Conservation (phyloP, 2,888 invertebrate species). For the Muschampia plurimacula region DNA sequence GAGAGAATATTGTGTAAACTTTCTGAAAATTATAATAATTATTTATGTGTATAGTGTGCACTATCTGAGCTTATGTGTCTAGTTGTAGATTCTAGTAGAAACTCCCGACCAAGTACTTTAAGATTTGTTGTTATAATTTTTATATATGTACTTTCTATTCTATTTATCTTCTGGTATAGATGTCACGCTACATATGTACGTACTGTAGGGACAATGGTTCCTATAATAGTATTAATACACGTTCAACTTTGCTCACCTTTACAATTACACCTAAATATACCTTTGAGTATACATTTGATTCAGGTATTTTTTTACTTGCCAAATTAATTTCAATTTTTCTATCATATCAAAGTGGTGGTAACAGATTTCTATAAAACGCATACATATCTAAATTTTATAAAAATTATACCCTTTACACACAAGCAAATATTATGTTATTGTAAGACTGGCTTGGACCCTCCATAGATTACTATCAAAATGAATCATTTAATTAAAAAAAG, state of each 20-base stretch:
- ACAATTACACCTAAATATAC: not conserved
- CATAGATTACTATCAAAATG: conserved; percentile 22
- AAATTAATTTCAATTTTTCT: not conserved
- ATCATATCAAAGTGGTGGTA: not conserved
- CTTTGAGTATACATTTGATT: not conserved
- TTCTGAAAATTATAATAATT: conserved; percentile 60
- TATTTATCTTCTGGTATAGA: conserved; percentile 20
- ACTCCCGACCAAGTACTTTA: conserved; percentile 83
- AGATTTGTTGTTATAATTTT: conserved; percentile 68
- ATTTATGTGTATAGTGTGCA: conserved; percentile 74
- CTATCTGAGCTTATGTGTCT: conserved; percentile 83
- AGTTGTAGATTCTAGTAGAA: conserved; percentile 80
- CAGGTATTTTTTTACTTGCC: not conserved
- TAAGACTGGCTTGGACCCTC: conserved; percentile 37
- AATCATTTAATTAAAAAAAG: not conserved
- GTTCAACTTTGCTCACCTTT: conserved; percentile 15
- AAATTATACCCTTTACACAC: conserved; percentile 24
- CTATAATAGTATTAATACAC: not conserved
- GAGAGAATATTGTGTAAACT: conserved; percentile 75
- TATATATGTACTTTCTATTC: conserved; percentile 32
- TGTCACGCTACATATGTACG: conserved; percentile 13
- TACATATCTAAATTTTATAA: conserved; percentile 35
- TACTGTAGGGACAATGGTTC: not conserved
- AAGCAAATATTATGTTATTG: conserved; percentile 25
- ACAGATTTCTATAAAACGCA: conserved; percentile 21